These are phyloP conservation scores for Ophioninae sp. DNA, from an alignment of 2,888 invertebrate genomes.

Conservation along the genomic window DNA sequence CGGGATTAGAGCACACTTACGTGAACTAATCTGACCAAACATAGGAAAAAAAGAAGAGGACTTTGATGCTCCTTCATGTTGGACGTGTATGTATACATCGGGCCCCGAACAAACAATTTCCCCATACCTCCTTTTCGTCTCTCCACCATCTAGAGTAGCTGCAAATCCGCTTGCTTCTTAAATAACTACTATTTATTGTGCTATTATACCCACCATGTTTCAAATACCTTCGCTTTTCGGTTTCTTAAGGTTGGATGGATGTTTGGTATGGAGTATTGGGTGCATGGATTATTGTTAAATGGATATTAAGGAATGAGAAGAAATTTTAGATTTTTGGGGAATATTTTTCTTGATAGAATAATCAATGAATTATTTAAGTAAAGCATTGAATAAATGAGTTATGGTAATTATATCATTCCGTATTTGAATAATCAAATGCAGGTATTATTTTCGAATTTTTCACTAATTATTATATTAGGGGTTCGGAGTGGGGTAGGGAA, in stretches of 20 bases:
- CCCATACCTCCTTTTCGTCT: slow-evolving; percentile 20
- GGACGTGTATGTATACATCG: slow-evolving; percentile 3
- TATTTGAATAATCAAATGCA: too few relatives aligned
- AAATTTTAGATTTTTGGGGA: too few relatives aligned
- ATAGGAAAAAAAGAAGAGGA: slow-evolving; percentile 60
- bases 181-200: slow-evolving; percentile 50
- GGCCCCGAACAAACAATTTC: slow-evolving; percentile 23
- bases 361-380: too few relatives aligned
- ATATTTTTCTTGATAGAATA: too few relatives aligned
- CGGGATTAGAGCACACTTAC: slow-evolving; percentile 80
- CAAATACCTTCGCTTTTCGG: slow-evolving; percentile 26
- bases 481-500: too few relatives aligned
- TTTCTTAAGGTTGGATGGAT: not conserved
- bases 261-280: too few relatives aligned
- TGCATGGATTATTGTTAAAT: too few relatives aligned
- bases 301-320: too few relatives aligned
- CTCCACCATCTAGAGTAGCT: slow-evolving; percentile 54
- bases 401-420: too few relatives aligned
- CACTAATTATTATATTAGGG: too few relatives aligned
- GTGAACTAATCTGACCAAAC: slow-evolving; percentile 78
- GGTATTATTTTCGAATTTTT: too few relatives aligned
- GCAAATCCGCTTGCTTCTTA: slow-evolving; percentile 61
- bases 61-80: slow-evolving; percentile 36
- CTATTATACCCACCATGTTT: slow-evolving; percentile 48
- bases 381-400: too few relatives aligned